phyloP scores from a whole-genome alignment of 2,113 vertebrate genomes.

The Collichthys lucidus region DNA sequence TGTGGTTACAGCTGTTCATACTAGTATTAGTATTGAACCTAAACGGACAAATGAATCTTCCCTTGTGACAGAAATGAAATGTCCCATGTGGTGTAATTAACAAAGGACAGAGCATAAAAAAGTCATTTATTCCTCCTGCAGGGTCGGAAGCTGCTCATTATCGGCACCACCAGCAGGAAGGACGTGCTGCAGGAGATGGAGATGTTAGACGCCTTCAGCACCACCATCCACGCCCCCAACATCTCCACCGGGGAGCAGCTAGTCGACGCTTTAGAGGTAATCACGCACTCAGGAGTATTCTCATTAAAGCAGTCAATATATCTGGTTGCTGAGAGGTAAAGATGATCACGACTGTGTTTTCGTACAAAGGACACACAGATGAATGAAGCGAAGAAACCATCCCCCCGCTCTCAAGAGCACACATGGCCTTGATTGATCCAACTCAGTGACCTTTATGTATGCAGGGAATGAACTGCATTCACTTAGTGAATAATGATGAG shows the following conservation, averaged over 20 bases:
- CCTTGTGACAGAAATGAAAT: not conserved
- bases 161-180: slow-evolving; percentile 97
- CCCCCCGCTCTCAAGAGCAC: not conserved
- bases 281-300: not conserved
- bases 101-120: not conserved
- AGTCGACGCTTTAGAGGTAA: slow-evolving; percentile 92
- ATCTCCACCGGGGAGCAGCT: slow-evolving; percentile 95
- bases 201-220: slow-evolving; percentile 99
- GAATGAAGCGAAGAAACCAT: not conserved
- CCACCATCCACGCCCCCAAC: slow-evolving; percentile 95
- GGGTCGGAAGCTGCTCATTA: slow-evolving; percentile 97
- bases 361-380: not conserved
- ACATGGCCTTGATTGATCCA: not conserved
- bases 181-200: slow-evolving; percentile 99
- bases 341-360: not conserved
- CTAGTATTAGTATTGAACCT: not conserved
- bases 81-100: not conserved
- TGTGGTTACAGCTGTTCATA: not conserved
- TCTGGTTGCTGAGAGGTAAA: not conserved
- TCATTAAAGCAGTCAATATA: not conserved
- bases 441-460: not conserved
- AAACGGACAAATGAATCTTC: not conserved
- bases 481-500: not conserved
- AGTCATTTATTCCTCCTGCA: slow-evolving; percentile 53
- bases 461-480: not conserved